Conservation (phyloP, 2,113 vertebrate species). For the Strix uralensis region DNA sequence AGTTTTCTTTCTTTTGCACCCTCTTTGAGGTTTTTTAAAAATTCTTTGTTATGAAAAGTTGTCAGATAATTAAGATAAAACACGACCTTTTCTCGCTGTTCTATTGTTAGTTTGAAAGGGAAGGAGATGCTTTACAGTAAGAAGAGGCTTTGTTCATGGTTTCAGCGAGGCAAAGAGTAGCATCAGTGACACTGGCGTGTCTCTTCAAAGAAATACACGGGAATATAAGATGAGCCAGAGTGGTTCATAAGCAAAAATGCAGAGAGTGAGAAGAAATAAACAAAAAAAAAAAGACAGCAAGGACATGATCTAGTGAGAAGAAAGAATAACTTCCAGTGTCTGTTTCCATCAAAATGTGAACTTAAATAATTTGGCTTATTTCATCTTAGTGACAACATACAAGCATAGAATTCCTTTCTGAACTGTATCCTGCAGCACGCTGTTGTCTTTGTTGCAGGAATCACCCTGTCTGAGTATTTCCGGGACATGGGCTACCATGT, state of each 20-base stretch:
- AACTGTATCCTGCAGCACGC: background rate
- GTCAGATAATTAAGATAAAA: background rate
- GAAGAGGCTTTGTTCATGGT: background rate
- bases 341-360: background rate
- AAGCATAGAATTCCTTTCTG: background rate
- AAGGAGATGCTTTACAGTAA: background rate
- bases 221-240: background rate
- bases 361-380: background rate
- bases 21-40: background rate
- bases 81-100: background rate
- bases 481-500: slow-evolving; percentile 98
- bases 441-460: slow-evolving; percentile 76
- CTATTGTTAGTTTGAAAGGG: background rate
- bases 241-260: background rate
- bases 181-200: background rate
- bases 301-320: background rate
- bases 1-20: background rate
- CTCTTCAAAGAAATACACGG: background rate
- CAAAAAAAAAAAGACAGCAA: background rate
- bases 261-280: background rate
- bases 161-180: background rate
- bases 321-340: background rate
- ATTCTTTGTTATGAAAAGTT: background rate
- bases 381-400: background rate
- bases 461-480: slow-evolving; percentile 97